These are phyloP conservation scores for Netelia inedita DNA, from an alignment of 2,888 invertebrate species.

Conservation along the genomic window DNA sequence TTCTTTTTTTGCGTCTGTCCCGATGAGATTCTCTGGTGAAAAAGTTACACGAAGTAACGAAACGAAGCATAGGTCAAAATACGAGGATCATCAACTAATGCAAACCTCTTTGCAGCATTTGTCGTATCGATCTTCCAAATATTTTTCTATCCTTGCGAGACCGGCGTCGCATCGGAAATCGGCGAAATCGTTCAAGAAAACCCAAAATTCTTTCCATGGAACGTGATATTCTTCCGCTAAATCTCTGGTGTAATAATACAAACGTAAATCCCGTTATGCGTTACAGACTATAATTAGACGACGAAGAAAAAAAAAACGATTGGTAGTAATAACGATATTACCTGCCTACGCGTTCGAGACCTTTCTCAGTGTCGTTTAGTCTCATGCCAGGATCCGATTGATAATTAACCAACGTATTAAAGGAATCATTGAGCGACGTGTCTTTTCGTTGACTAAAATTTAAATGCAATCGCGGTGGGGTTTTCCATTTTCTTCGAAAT, in stretches of 20 bases:
- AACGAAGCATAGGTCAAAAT: neutral
- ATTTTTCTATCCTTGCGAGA: conserved; percentile 90
- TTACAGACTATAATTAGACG: neutral
- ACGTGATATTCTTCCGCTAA: conserved; percentile 91
- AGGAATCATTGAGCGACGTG: conserved; percentile 68
- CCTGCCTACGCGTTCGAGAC: conserved; percentile 94
- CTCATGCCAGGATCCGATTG: conserved; percentile 76
- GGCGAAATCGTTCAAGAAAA: conserved; percentile 93
- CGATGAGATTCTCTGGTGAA: conserved; percentile 57
- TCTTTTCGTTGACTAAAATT: conserved; percentile 59
- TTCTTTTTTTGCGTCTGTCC: conserved; percentile 42
- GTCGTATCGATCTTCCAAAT: conserved; percentile 87
- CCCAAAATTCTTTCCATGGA: conserved; percentile 97
- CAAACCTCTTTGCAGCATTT: conserved; percentile 40
- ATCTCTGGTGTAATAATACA: conserved; percentile 84
- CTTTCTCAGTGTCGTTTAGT: conserved; percentile 93
- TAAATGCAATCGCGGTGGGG: conserved; percentile 88
- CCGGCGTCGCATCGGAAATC: conserved; percentile 92
- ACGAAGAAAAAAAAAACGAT: neutral
- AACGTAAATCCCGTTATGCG: neutral
- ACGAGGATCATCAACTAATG: neutral
- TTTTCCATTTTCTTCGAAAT: conserved; percentile 94
- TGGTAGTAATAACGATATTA: conserved; percentile 75
- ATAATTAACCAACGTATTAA: conserved; percentile 49
- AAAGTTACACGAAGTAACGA: conserved; percentile 39